Evolutionary conservation across 2,113 vertebrate genomes (phyloP), one percentile per base, ranked within the genome.

Genomic region (Formicarius rufipectus): DNA sequence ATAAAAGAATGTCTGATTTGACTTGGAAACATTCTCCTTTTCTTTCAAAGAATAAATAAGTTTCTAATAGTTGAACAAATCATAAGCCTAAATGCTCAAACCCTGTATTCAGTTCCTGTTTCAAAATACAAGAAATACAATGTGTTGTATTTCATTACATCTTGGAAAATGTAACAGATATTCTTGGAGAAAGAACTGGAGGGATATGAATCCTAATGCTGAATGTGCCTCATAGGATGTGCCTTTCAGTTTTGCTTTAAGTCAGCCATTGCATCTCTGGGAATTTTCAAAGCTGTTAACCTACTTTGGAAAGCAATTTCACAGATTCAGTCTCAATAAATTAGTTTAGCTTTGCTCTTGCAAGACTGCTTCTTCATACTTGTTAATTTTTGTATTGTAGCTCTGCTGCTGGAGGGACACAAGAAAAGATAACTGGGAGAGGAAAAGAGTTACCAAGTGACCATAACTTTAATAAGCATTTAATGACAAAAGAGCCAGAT

Each of bases 221-320:
- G 50, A 87, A 53, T 45, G 21, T 40, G 30, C 45, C 79, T 94
- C 85, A 17, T 39, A 77, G 35, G 82, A 83, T 35, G 42, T 63
- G 47, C 44, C 31, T 73, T 91, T 94, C 85, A 73, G 40, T 96
- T 91, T 52, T 0, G 2, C 84, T 95, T 91, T 88, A 50, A 93
- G 55, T 74, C 82, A 86, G 67, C 90, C 87, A 80, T 86, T 86
- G 56, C 35, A 71, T 79, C 59, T 77, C 52, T 59, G 72, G 87
- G 82, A 90, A 53, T 74, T 91, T 68, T 67, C 72, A 90, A 93
- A 52, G n/a, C 66, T 89, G 52, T 37, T 68, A 92, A 80, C 55
- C 39, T 80, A 72, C 37, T 94, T 82, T 88, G 72, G 78, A 85
- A 96, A 91, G 45, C 52, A 68, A 60, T 93, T 93, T 94, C 75